phyloP scores from a whole-genome alignment of 2,888 invertebrate species.

The Dynastes maya region DNA sequence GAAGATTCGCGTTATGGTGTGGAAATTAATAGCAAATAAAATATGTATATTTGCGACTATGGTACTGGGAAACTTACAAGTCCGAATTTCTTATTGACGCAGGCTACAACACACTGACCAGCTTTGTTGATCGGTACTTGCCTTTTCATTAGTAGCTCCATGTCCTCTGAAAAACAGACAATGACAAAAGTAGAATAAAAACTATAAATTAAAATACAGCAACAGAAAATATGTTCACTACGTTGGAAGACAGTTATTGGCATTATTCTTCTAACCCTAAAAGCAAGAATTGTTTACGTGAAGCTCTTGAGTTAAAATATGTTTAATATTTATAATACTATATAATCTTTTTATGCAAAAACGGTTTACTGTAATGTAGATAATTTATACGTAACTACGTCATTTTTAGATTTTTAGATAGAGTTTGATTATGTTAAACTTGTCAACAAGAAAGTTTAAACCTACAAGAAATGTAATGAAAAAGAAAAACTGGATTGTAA shows the following conservation, averaged over 20 bases:
- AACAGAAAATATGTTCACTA: not conserved
- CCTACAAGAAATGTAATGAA: too few relatives aligned
- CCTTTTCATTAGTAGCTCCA: conserved; percentile 63
- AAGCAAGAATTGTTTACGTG: too few relatives aligned
- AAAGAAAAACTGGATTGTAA: too few relatives aligned
- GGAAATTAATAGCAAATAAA: not conserved
- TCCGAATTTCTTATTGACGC: conserved; percentile 69
- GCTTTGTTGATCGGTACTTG: conserved; percentile 68
- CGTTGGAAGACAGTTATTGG: not conserved
- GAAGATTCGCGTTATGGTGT: not conserved
- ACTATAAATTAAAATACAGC: not conserved
- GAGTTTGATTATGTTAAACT: too few relatives aligned
- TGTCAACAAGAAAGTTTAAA: too few relatives aligned
- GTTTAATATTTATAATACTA: too few relatives aligned
- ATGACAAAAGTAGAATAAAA: conserved; percentile 14
- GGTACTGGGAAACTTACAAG: conserved; percentile 68
- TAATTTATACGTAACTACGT: too few relatives aligned
- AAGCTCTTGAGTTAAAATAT: too few relatives aligned
- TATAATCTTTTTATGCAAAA: too few relatives aligned
- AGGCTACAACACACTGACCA: conserved; percentile 72
- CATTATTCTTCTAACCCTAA: too few relatives aligned
- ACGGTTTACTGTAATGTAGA: too few relatives aligned
- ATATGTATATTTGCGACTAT: not conserved
- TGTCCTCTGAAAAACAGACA: conserved; percentile 55
- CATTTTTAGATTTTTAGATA: too few relatives aligned